Conservation (phyloP, 2,888 invertebrate genomes). For the Drosophila acutilabella region DNA sequence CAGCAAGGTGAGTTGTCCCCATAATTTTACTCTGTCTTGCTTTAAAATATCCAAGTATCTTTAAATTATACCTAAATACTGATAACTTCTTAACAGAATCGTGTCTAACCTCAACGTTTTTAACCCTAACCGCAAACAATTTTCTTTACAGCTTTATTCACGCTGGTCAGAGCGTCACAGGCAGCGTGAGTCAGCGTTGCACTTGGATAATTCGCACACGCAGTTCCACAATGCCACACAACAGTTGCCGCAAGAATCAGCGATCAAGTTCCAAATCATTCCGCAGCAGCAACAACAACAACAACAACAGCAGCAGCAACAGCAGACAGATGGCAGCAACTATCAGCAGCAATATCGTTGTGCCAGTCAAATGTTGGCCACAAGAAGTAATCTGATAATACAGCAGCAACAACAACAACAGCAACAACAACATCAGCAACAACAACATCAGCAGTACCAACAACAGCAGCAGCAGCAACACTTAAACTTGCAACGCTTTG, state of each 20-base stretch:
- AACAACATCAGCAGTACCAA: constrained; percentile 70
- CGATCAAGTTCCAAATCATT: constrained; percentile 84
- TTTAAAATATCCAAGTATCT: too few relatives aligned
- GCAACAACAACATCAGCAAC: constrained; percentile 77
- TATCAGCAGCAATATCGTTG: constrained; percentile 80
- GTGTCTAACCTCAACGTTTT: neutral
- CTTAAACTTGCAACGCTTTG: constrained; percentile 83
- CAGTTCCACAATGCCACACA: constrained; percentile 77
- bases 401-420: constrained; percentile 81
- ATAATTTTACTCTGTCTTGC: too few relatives aligned
- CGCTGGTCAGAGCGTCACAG: constrained; percentile 84
- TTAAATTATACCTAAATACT: too few relatives aligned
- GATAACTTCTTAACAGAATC: neutral
- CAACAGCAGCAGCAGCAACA: constrained; percentile 77
- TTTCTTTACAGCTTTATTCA: constrained; percentile 79
- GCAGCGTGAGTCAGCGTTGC: constrained; percentile 71
- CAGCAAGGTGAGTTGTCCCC: constrained; percentile 79
- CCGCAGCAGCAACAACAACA: constrained; percentile 79
- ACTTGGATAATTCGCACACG: constrained; percentile 73
- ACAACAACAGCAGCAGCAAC: constrained; percentile 52
- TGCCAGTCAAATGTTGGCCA: constrained; percentile 70
- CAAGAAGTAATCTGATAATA: constrained; percentile 82
- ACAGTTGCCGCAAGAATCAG: constrained; percentile 82
- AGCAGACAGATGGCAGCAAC: constrained; percentile 50
- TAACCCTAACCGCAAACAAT: neutral